Conservation (phyloP, 2,797 vertebrate species). For the Semaprochilodus insignis region DNA sequence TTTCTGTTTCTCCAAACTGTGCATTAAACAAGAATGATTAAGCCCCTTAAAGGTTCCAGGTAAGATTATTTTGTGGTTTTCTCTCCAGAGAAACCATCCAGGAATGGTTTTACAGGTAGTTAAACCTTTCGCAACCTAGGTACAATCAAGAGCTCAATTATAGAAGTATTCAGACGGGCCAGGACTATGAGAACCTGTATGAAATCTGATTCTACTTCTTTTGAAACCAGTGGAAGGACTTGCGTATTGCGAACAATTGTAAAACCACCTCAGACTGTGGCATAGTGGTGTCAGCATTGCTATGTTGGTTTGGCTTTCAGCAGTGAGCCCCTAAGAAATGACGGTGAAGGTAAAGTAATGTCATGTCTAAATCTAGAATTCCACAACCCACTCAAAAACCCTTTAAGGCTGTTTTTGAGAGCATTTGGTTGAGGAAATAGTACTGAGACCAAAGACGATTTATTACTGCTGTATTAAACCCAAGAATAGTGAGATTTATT, state of each 20-base stretch:
- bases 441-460: not conserved
- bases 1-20: not conserved
- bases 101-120: not conserved
- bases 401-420: constrained; percentile 4
- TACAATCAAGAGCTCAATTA: not conserved
- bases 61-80: not conserved
- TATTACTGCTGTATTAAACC: not conserved
- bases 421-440: not conserved
- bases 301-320: not conserved
- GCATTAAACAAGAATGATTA: not conserved
- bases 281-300: not conserved
- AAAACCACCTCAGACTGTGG: not conserved
- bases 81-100: not conserved
- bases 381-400: not conserved
- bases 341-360: not conserved
- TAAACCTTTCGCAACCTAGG: not conserved
- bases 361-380: not conserved
- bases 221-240: not conserved
- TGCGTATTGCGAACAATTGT: not conserved
- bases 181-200: not conserved
- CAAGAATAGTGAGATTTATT: not conserved
- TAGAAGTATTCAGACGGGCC: not conserved
- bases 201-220: not conserved
- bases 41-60: not conserved
- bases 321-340: not conserved